Evolutionary conservation across 1,140 invertebrate genomes (phyloP), one percentile per base, ranked within the genome.

Genomic region (Dendroctonus ponderosae): DNA sequence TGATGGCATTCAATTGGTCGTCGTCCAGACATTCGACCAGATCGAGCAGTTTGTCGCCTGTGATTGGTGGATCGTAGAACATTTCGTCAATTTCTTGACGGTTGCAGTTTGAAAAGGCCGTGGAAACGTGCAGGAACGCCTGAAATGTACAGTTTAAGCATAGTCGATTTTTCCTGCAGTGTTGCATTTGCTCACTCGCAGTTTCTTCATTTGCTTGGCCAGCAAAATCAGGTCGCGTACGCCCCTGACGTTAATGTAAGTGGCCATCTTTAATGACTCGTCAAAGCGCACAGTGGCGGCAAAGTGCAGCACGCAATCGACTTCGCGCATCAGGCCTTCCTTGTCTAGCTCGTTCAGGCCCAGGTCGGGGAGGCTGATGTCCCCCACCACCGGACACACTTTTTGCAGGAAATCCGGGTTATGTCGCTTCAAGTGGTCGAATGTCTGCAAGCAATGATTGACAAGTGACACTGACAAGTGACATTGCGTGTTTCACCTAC

Each of bases 211-310:
- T 71, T 87, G 83, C 69, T 85, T 86, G 12, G 86, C 85, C 12
- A 91, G 75, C 38, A 79, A 71, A 7, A 91, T 71, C 15, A 89
- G 75, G 26, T 87, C 84, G 60, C 85, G 82, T 0, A 87, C 86
- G 5, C 85, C 86, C 62, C 84, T 79, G 11, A 91, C 86, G 70
- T 91, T 92, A 52, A 88, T 88, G 6, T 82, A 79, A 0, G 89
- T 79, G 0, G 89, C 88, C 0, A 83, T 77, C 67, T 83, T 82
- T 6, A 91, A 75, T 42, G 87, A 84, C 71, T 91, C 88, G 73
- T 90, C 87, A 66, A 90, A 89, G 70, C 85, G 82, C 0, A 90
- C 85, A 0, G 87, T 89, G 0, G 89, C 89, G 0, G 87, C 88
- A 0, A 82, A 83, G 66, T 90, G 87, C 76, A 89, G 69, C 9